Percentiles rank a stretch among this genome's conserved stretches.
Evolutionary conservation across 2,888 invertebrate species (phyloP).

Genomic region (Aspidapion aeneum): DNA sequence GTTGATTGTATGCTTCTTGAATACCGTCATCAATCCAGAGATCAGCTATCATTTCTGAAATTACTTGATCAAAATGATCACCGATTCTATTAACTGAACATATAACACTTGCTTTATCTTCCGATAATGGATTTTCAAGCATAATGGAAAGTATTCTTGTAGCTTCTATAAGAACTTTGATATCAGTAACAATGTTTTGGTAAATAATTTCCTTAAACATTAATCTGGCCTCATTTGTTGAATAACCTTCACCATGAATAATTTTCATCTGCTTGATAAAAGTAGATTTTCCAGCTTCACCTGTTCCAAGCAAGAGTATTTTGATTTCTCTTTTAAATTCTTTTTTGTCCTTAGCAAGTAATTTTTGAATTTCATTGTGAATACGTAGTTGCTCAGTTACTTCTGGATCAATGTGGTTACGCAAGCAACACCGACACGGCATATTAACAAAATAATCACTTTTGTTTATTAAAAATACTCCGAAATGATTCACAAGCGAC

Average conservation of each 20-base stretch:
- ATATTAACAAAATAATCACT: background rate
- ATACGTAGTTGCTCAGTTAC: background rate
- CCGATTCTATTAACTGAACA: background rate
- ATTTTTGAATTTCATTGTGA: background rate
- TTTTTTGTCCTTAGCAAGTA: background rate
- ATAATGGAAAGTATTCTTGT: background rate
- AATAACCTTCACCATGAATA: background rate
- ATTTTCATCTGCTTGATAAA: background rate
- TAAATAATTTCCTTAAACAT: background rate
- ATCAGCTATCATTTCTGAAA: background rate
- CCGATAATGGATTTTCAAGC: background rate
- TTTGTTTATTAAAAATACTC: background rate
- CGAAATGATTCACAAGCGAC: background rate
- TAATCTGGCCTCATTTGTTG: background rate
- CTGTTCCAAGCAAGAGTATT: background rate
- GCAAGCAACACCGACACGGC: background rate
- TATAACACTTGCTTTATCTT: background rate
- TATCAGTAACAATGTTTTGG: background rate
- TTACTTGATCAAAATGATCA: background rate
- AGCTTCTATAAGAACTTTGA: background rate
- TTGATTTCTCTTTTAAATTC: background rate
- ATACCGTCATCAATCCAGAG: background rate
- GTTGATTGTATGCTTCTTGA: background rate
- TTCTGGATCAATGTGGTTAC: background rate
- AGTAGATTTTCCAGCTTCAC: background rate